These are phyloP conservation scores for Dendrolimus punctatus DNA, from an alignment of 1,140 invertebrate genomes.

Conservation along the genomic window DNA sequence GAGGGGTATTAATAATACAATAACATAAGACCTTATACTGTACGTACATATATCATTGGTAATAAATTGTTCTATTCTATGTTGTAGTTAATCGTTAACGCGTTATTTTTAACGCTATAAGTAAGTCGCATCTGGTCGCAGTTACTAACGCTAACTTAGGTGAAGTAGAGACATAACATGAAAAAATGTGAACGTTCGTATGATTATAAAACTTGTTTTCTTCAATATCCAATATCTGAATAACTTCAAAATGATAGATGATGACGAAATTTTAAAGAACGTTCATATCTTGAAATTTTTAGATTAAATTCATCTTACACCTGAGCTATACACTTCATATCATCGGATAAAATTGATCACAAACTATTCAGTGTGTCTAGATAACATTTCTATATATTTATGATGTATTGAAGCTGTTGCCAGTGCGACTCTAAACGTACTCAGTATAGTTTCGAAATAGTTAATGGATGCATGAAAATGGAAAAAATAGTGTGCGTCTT, in stretches of 20 bases:
- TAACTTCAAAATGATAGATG: background rate
- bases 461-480: conserved; percentile 25
- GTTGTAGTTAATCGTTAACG: too few relatives aligned
- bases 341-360: conserved; percentile 28
- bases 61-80: too few relatives aligned
- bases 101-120: too few relatives aligned
- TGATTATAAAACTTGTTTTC: too few relatives aligned
- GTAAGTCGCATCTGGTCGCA: too few relatives aligned
- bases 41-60: too few relatives aligned
- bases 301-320: conserved; percentile 7
- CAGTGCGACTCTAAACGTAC: conserved; percentile 8
- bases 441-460: conserved; percentile 16
- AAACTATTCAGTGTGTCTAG: conserved; percentile 25
- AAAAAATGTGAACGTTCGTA: too few relatives aligned
- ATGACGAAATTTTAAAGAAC: conserved; percentile 1
- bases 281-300: conserved; percentile 3
- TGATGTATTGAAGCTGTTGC: conserved; percentile 11
- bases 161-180: too few relatives aligned
- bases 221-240: too few relatives aligned
- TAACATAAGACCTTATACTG: too few relatives aligned
- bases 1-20: too few relatives aligned
- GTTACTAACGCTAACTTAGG: too few relatives aligned
- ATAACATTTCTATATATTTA: conserved; percentile 30
- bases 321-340: conserved; percentile 22
- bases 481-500: conserved; percentile 21